Percentiles rank a stretch among this genome's conserved stretches.
These are phyloP conservation scores for Drosophila kokeensis DNA, from an alignment of 2,888 invertebrate genomes.

Conservation along the genomic window DNA sequence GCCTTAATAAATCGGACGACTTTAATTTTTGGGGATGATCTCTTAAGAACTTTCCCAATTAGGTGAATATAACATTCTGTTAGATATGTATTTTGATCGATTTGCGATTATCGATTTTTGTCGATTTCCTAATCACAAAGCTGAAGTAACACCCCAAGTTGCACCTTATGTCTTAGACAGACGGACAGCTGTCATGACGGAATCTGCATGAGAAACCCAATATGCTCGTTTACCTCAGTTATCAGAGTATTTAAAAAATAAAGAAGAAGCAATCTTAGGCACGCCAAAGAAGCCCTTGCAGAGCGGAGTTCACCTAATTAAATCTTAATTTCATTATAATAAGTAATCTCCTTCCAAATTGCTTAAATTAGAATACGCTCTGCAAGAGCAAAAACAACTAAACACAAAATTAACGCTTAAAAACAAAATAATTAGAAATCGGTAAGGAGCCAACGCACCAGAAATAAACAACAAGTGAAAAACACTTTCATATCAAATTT, in stretches of 20 bases:
- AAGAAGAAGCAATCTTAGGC: neutral
- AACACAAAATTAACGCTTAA: neutral
- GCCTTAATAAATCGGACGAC: no score
- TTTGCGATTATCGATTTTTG: neutral
- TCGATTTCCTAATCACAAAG: neutral
- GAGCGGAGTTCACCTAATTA: neutral
- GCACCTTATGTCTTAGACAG: neutral
- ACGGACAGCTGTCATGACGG: neutral
- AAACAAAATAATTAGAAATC: conserved; percentile 39
- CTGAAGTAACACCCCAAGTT: neutral
- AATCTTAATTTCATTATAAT: neutral
- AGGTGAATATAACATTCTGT: no score
- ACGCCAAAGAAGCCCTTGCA: neutral
- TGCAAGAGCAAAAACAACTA: conserved; percentile 27
- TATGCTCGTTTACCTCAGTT: neutral
- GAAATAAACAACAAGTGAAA: neutral
- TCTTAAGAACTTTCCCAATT: no score
- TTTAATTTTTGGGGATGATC: no score
- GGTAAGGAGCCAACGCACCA: conserved; percentile 32
- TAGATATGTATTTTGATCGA: neutral
- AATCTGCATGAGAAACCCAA: neutral
- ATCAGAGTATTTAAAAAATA: neutral
- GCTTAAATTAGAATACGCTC: neutral
- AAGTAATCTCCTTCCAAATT: neutral
- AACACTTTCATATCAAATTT: conserved; percentile 8